These are phyloP conservation scores for Brachynemurus nebulosus DNA, from an alignment of 2,888 invertebrate genomes.

Conservation along the genomic window DNA sequence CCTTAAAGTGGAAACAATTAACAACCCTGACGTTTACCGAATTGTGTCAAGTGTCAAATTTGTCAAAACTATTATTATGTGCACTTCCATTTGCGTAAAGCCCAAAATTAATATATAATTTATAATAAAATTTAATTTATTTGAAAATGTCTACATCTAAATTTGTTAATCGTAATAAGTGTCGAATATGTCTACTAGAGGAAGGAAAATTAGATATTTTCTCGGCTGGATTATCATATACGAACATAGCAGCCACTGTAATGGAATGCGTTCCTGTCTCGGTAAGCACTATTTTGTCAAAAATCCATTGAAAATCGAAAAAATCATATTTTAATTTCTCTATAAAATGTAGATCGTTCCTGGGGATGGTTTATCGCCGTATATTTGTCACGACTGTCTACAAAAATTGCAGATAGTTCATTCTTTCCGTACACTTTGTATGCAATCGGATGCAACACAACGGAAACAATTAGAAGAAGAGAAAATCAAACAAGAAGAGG, in stretches of 20 bases:
- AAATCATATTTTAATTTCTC: not conserved
- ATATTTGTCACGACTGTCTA: slow-evolving; percentile 7
- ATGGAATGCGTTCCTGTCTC: slow-evolving; percentile 7
- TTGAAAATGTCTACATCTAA: too few relatives aligned
- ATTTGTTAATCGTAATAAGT: too few relatives aligned
- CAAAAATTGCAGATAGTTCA: slow-evolving; percentile 7
- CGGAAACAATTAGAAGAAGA: slow-evolving; percentile 4
- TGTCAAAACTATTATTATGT: too few relatives aligned
- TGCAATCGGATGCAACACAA: slow-evolving; percentile 5
- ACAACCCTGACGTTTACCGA: too few relatives aligned
- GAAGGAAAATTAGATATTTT: slow-evolving; percentile 7
- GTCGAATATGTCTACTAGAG: slow-evolving; percentile 5
- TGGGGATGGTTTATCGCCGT: slow-evolving; percentile 6
- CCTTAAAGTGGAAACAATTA: too few relatives aligned
- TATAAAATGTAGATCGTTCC: not conserved
- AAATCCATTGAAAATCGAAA: not conserved
- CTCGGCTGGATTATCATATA: not conserved
- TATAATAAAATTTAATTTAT: too few relatives aligned
- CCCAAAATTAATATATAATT: too few relatives aligned
- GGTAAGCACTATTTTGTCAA: not conserved
- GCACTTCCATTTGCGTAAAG: too few relatives aligned
- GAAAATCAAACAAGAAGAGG: not conserved
- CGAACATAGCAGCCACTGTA: slow-evolving; percentile 5
- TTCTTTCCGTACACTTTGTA: slow-evolving; percentile 5
- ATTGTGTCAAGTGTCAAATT: too few relatives aligned